Percentiles rank a stretch among this genome's conserved stretches.
Evolutionary conservation across 2,888 invertebrate genomes (phyloP).

Genomic region (Tenthredo amoena): DNA sequence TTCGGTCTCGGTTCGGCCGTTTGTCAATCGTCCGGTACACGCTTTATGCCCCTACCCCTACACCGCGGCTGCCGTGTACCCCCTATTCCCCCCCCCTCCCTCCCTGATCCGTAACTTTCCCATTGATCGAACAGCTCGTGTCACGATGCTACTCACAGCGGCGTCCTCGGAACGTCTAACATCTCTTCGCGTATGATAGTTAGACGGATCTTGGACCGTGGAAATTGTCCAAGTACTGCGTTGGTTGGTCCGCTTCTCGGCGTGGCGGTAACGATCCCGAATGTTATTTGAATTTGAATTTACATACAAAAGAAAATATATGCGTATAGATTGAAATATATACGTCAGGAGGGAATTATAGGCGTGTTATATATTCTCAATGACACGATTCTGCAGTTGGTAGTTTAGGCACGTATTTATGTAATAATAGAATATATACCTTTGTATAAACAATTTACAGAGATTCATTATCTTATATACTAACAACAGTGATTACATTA

Average conservation of each 20-base stretch:
- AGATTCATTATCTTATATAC: slow-evolving; percentile 22
- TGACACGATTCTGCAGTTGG: neutral
- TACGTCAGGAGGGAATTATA: no score
- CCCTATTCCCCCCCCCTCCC: neutral
- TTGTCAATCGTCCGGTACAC: slow-evolving; percentile 33
- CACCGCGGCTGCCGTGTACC: no score
- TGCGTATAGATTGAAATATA: no score
- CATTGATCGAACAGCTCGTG: slow-evolving; percentile 4
- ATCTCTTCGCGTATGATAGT: neutral
- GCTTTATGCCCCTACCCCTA: neutral
- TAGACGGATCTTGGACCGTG: neutral
- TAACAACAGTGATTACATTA: neutral
- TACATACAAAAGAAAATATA: neutral
- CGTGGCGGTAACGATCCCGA: neutral
- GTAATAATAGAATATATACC: neutral
- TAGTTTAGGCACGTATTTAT: neutral
- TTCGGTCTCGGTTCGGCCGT: neutral
- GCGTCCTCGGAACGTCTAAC: neutral
- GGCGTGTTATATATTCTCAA: no score
- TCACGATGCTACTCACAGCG: neutral
- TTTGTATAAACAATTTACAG: slow-evolving; percentile 8
- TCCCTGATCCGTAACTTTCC: neutral
- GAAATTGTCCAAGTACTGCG: neutral
- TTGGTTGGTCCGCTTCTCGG: neutral
- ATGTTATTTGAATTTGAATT: neutral